Evolutionary conservation across 2,113 vertebrate species (phyloP).

Genomic region (Pionites leucogaster): DNA sequence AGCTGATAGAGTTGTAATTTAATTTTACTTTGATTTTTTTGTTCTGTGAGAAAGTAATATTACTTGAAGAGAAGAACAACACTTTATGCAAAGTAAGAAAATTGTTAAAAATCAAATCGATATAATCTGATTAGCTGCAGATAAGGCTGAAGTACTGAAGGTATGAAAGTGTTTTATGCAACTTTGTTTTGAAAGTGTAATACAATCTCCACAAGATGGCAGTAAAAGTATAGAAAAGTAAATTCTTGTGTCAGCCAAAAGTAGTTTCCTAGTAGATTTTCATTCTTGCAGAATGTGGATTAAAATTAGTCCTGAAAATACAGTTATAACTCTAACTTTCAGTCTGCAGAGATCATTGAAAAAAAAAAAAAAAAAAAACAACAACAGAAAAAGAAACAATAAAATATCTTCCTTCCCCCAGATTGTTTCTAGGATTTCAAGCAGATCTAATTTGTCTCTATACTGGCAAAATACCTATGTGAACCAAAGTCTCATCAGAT

Average conservation of each 20-base stretch:
- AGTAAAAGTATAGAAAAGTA: conserved; percentile 25
- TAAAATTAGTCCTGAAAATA: neutral
- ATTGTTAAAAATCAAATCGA: neutral
- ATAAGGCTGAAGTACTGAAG: neutral
- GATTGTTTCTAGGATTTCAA: neutral
- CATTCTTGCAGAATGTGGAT: neutral
- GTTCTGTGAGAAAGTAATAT: neutral
- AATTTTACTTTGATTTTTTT: neutral
- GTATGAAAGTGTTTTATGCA: neutral
- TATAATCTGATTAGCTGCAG: neutral
- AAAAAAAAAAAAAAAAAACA: neutral
- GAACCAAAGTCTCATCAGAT: neutral
- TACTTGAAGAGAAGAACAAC: neutral
- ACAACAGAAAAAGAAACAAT: neutral
- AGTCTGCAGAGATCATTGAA: neutral
- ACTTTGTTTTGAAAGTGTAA: neutral
- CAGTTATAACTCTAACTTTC: neutral
- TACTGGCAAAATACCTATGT: neutral
- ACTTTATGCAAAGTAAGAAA: neutral
- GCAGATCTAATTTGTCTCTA: neutral
- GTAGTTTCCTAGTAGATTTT: neutral
- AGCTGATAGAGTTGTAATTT: neutral
- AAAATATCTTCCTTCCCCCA: neutral
- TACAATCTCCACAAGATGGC: conserved; percentile 49
- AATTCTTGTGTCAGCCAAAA: neutral